A percentile compares a stretch with the other conserved stretches of the same genome.
phyloP scores from a whole-genome alignment of 1,140 invertebrate genomes.

The Chionoecetes opilio region DNA sequence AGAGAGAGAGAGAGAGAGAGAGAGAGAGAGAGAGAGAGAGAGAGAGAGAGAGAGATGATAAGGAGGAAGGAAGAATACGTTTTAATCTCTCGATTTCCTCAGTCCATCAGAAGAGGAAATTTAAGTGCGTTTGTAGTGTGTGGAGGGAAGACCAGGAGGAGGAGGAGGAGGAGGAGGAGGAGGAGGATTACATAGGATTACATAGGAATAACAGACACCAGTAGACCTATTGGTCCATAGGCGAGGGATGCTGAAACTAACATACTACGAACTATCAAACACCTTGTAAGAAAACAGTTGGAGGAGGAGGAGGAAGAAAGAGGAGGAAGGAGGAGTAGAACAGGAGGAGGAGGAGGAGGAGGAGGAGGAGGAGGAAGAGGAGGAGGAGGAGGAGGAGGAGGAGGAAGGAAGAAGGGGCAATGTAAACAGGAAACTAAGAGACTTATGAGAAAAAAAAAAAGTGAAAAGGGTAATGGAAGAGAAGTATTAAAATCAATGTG shows the following conservation, averaged over 20 bases:
- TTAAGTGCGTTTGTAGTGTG: neutral
- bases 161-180: neutral
- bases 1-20: conserved; percentile 1
- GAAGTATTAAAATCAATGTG: neutral
- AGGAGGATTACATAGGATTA: too few relatives aligned
- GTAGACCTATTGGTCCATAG: too few relatives aligned
- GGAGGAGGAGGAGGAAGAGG: neutral
- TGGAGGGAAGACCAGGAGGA: neutral
- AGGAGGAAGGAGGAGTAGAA: neutral
- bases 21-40: neutral
- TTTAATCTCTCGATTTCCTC: conserved; percentile 2
- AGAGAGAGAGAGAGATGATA: neutral
- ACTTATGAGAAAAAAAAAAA: neutral
- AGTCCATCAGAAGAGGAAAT: neutral
- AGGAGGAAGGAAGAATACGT: neutral
- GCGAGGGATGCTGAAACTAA: too few relatives aligned
- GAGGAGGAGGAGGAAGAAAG: too few relatives aligned
- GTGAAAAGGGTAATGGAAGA: neutral
- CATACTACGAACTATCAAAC: too few relatives aligned
- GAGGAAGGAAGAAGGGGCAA: neutral
- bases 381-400: neutral
- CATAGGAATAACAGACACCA: too few relatives aligned
- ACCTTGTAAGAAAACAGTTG: too few relatives aligned
- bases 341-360: neutral
- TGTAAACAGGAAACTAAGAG: neutral